Base-by-base conservation (phyloP, 2,888 invertebrate genomes). In the Rhagonycha fulva region DNA sequence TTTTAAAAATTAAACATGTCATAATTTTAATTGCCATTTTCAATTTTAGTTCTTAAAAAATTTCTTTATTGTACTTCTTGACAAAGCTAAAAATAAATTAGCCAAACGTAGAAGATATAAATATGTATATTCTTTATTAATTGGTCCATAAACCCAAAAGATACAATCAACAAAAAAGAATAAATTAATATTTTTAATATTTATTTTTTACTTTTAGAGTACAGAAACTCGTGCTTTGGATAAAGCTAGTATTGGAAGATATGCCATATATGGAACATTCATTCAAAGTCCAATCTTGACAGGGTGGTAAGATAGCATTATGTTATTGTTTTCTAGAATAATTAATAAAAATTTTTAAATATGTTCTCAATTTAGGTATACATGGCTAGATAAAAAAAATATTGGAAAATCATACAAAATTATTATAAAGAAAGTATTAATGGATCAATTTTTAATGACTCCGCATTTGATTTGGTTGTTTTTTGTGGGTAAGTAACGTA, bases 391-490 rank as follows among this genome's bases (percentile, higher is more conserved):
- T 86, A 89, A 88, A 75, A 91, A 90, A 78, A 92, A 93, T 81
- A 90, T 90, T 0, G 96, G 95, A 1, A 94, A 91, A 0, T 86
- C 93, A 0, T 86, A 89, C 11, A 91, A 89, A 84, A 89, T 91
- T 0, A 91, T 96, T 26, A 84, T 90, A 0, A 91, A 91, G 78
- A 96, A 96, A 88, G 89, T 96, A 68, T 84, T 92, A 0, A 86
- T 93, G 74, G 96, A 96, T 86, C 96, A 96, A 87, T 92, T 94
- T 83, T 76, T 94, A 3, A 90, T 95, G 86, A 94, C 96, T 1
- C 95, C 96, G 0, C 89, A 91, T 23, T 86, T 96, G 63, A 86
- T 95, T 14, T 91, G 91, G 0, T 84, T 92, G 4, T 96, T 96
- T 85, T 96, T 91, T 84, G 90, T 92, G 14, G 89, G 95, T 95